Conservation (phyloP, 1,140 invertebrate species). For the Trichoplusia ni region DNA sequence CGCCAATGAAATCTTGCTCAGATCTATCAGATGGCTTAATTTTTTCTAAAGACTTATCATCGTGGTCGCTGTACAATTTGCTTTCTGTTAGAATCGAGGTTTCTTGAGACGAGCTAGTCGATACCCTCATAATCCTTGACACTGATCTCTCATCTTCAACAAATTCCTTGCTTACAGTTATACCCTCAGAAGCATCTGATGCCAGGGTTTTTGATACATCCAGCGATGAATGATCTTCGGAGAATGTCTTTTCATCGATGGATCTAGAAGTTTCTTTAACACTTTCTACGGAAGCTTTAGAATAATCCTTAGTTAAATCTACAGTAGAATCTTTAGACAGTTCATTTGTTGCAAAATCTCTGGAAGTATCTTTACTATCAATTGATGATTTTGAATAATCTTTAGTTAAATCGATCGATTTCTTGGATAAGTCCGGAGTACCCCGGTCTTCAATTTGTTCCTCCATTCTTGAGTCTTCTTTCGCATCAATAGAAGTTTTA, state of each 20-base stretch:
- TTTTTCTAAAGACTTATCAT: constrained; percentile 65
- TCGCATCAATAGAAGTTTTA: constrained; percentile 70
- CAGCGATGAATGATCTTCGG: constrained; percentile 75
- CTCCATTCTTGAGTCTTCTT: constrained; percentile 69
- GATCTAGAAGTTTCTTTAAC: constrained; percentile 74
- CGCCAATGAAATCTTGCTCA: constrained; percentile 48
- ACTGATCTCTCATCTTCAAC: constrained; percentile 67
- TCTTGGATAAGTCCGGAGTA: constrained; percentile 75
- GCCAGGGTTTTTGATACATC: constrained; percentile 75
- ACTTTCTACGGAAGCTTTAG: constrained; percentile 73
- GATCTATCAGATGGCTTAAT: constrained; percentile 49
- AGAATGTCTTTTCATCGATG: constrained; percentile 76
- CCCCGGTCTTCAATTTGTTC: constrained; percentile 67
- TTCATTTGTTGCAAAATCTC: constrained; percentile 79
- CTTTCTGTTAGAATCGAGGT: constrained; percentile 72
- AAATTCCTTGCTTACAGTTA: constrained; percentile 68
- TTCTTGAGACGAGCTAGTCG: constrained; percentile 70
- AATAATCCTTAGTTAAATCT: constrained; percentile 74
- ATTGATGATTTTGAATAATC: constrained; percentile 78
- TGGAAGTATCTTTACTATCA: constrained; percentile 76
- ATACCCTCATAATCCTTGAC: constrained; percentile 60
- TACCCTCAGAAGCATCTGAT: constrained; percentile 71
- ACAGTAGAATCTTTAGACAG: constrained; percentile 76
- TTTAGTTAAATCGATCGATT: constrained; percentile 74
- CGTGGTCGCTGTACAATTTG: constrained; percentile 68